A percentile compares a stretch with the other conserved stretches of the same genome.
phyloP scores from a whole-genome alignment of 2,113 vertebrate genomes.

The Athene cunicularia region DNA sequence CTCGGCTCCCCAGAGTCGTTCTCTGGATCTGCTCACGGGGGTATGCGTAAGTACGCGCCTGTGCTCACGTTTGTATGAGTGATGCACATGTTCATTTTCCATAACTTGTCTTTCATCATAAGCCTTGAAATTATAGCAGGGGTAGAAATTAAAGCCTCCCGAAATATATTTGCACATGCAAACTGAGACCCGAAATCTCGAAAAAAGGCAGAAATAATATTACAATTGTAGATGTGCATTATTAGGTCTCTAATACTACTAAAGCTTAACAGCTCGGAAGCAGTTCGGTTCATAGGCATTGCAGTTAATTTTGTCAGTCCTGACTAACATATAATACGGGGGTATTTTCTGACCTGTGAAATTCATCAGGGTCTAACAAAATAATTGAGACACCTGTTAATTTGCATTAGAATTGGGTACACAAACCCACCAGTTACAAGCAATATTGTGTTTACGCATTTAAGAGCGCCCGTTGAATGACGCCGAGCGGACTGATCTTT shows the following conservation, averaged over 20 bases:
- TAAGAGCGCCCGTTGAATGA: rapidly evolving
- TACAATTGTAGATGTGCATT: background rate
- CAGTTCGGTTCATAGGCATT: background rate
- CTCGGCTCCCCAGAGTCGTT: background rate
- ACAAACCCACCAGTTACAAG: too few relatives aligned
- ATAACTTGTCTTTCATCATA: background rate
- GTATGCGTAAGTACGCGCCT: background rate
- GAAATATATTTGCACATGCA: background rate
- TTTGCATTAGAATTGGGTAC: too few relatives aligned
- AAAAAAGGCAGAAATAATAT: background rate
- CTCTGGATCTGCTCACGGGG: too few relatives aligned
- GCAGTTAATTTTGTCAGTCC: background rate
- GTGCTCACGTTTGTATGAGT: rapidly evolving
- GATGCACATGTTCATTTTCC: background rate
- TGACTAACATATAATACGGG: rapidly evolving
- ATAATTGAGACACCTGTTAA: rapidly evolving
- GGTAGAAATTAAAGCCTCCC: background rate
- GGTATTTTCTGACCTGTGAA: background rate
- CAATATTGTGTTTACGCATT: background rate
- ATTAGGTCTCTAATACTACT: background rate
- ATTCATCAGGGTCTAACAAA: background rate
- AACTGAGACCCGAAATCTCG: background rate
- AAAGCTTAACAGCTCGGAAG: background rate
- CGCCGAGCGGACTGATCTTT: too few relatives aligned
- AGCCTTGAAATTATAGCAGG: background rate